These are phyloP conservation scores for Leptobrachium leishanense DNA, from an alignment of 2,113 vertebrate genomes.

Conservation along the genomic window DNA sequence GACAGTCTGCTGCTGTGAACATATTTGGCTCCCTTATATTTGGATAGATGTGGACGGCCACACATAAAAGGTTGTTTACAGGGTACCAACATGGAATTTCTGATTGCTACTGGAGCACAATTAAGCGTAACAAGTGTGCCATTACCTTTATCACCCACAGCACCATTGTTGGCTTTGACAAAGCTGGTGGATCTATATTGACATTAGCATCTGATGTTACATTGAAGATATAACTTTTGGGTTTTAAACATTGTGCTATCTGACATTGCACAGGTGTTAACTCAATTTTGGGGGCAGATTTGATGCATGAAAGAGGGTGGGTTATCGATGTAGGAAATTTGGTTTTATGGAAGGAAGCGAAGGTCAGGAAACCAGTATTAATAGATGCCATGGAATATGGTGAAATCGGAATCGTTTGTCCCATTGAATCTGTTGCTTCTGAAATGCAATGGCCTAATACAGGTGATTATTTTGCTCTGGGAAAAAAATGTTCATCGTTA, in stretches of 20 bases:
- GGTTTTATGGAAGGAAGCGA: not conserved
- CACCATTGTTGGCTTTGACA: not conserved
- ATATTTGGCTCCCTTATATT: not conserved
- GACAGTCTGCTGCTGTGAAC: not conserved
- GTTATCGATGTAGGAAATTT: constrained; percentile 3
- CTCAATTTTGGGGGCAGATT: not conserved
- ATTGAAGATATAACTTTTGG: not conserved
- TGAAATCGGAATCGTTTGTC: not conserved
- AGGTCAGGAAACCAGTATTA: not conserved
- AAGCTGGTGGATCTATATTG: not conserved
- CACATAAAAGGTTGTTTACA: not conserved
- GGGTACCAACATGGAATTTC: not conserved
- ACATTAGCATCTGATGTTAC: too few species aligned
- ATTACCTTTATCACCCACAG: not conserved
- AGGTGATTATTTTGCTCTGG: not conserved
- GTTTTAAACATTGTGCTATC: not conserved
- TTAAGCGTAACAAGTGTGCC: constrained; percentile 1
- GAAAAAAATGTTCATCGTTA: not conserved
- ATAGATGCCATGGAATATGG: constrained; percentile 4
- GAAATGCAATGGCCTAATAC: not conserved
- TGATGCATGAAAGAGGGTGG: constrained; percentile 5
- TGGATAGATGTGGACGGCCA: not conserved
- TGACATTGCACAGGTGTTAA: not conserved
- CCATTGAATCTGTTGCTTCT: not conserved
- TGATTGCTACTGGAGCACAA: constrained; percentile 24